Evolutionary conservation across 2,797 vertebrate genomes (phyloP).

Genomic region (Melanotaenia trifasciata): DNA sequence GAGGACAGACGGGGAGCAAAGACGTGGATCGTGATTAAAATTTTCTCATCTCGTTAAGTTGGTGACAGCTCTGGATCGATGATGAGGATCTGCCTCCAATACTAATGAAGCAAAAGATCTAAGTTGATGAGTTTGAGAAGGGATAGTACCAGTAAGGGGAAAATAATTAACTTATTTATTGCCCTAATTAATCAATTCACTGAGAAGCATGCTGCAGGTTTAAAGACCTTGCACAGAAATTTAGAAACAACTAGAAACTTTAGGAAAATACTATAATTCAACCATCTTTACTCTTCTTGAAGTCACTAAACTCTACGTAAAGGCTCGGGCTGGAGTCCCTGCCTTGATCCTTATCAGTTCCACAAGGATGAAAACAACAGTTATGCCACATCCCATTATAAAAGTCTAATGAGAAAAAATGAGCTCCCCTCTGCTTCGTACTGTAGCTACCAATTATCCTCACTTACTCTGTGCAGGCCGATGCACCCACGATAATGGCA

Average conservation of each 20-base stretch:
- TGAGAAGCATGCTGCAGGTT: conserved; percentile 61
- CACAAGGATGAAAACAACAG: conserved; percentile 53
- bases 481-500: conserved; percentile 41
- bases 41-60: conserved; percentile 79
- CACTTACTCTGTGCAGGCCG: conserved; percentile 46
- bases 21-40: conserved; percentile 82
- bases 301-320: conserved; percentile 15
- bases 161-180: conserved; percentile 84
- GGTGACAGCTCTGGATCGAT: conserved; percentile 80
- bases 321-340: conserved; percentile 41
- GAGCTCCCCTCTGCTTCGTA: conserved; percentile 52
- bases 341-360: conserved; percentile 26
- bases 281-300: conserved; percentile 49
- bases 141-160: conserved; percentile 63
- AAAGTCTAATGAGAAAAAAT: conserved; percentile 71
- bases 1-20: conserved; percentile 51
- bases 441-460: conserved; percentile 62
- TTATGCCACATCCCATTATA: conserved; percentile 40
- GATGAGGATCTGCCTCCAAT: conserved; percentile 74
- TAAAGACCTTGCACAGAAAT: neutral
- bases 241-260: neutral
- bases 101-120: conserved; percentile 72
- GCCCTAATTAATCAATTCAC: conserved; percentile 80
- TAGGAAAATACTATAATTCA: conserved; percentile 12
- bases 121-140: conserved; percentile 62